These are phyloP conservation scores for Sphaerophoria taeniata DNA, from an alignment of 2,888 invertebrate genomes.

Conservation along the genomic window DNA sequence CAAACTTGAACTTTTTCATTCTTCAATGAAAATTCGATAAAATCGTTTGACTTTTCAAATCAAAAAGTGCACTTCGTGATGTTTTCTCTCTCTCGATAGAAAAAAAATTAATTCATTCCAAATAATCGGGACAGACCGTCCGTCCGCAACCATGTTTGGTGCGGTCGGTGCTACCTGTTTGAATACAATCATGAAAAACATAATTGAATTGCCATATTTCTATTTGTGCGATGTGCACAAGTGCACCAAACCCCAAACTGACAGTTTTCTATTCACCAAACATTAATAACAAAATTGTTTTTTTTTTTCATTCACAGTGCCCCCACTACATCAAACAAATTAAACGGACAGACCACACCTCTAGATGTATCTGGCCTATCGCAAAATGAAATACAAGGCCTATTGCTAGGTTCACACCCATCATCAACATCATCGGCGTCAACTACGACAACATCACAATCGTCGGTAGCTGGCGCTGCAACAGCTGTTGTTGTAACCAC, in stretches of 20 bases:
- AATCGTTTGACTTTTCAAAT: slow-evolving; percentile 38
- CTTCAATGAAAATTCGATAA: slow-evolving; percentile 7
- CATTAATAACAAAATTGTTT: slow-evolving; percentile 62
- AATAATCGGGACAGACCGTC: slow-evolving; percentile 12
- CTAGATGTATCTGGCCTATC: slow-evolving; percentile 83
- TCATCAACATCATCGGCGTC: slow-evolving; percentile 80
- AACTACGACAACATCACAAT: slow-evolving; percentile 78
- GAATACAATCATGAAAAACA: slow-evolving; percentile 62
- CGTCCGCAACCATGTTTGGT: slow-evolving; percentile 59
- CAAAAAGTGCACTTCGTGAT: slow-evolving; percentile 55
- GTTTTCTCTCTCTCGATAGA: slow-evolving; percentile 43
- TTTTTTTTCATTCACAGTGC: slow-evolving; percentile 78
- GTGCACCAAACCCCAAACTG: slow-evolving; percentile 45
- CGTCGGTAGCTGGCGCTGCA: slow-evolving; percentile 80
- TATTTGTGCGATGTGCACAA: slow-evolving; percentile 55
- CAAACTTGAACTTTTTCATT: slow-evolving; percentile 31
- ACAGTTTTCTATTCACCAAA: slow-evolving; percentile 67
- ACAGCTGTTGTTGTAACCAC: slow-evolving; percentile 80
- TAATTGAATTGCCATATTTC: slow-evolving; percentile 73
- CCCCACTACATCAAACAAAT: slow-evolving; percentile 81
- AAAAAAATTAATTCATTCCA: slow-evolving; percentile 63
- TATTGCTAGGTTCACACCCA: slow-evolving; percentile 83
- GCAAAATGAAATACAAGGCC: slow-evolving; percentile 84
- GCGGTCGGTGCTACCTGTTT: slow-evolving; percentile 49
- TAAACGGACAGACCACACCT: slow-evolving; percentile 83